phyloP scores from a whole-genome alignment of 2,888 invertebrate species.

The Gonocerus acuteangulatus region DNA sequence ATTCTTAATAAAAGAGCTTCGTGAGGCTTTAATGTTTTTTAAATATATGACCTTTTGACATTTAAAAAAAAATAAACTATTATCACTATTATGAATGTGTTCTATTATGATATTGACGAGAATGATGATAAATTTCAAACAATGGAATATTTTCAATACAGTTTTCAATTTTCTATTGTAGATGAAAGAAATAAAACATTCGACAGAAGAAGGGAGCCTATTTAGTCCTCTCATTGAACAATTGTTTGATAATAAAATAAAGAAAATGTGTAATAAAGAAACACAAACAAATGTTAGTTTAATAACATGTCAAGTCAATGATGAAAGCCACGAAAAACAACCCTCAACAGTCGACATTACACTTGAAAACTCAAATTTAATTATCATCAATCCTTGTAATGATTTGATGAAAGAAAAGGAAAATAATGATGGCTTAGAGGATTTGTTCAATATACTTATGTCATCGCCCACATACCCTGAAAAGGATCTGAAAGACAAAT shows the following conservation, averaged over 20 bases:
- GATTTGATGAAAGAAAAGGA: conserved; percentile 6
- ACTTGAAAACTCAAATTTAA: conserved; percentile 12
- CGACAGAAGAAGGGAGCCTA: conserved; percentile 24
- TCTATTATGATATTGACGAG: too few relatives aligned
- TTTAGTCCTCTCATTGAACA: conserved; percentile 24
- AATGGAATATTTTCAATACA: too few relatives aligned
- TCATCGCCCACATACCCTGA: conserved; percentile 18
- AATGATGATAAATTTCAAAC: too few relatives aligned
- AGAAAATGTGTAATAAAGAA: conserved; percentile 22
- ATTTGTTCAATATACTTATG: conserved; percentile 30
- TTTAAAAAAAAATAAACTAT: too few relatives aligned
- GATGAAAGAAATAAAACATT: conserved; percentile 31
- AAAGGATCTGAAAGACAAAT: conserved; percentile 2
- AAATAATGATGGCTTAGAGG: conserved; percentile 21
- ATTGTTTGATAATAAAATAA: conserved; percentile 16
- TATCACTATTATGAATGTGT: too few relatives aligned
- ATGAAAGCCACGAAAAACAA: conserved; percentile 2
- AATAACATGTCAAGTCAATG: neutral
- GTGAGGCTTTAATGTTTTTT: too few relatives aligned
- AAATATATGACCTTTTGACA: too few relatives aligned
- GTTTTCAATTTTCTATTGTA: too few relatives aligned
- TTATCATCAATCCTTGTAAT: conserved; percentile 17
- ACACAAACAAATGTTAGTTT: conserved; percentile 29
- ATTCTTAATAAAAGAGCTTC: too few relatives aligned
- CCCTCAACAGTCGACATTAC: conserved; percentile 14